Evolutionary conservation across 2,888 invertebrate species (phyloP).

Genomic region (Ashinkailepas kermadecensis): DNA sequence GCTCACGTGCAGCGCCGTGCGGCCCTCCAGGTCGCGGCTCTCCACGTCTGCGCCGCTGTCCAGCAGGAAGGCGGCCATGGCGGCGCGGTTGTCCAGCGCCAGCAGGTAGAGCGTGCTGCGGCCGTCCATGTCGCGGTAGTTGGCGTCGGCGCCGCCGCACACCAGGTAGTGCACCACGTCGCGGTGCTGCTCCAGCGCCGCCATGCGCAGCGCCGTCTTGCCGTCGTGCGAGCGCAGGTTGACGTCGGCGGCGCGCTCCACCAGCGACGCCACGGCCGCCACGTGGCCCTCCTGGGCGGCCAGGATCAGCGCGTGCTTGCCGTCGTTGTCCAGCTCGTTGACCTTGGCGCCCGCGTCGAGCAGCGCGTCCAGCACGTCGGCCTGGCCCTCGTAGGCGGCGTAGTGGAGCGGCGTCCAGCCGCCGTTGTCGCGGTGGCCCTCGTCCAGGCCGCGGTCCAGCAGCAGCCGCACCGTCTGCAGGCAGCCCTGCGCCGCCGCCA

Average conservation of each 20-base stretch:
- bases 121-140: conserved; percentile 85
- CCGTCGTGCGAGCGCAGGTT: conserved; percentile 85
- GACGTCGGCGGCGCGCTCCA: conserved; percentile 67
- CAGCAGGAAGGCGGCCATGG: conserved; percentile 73
- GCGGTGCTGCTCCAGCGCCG: conserved; percentile 76
- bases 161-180: conserved; percentile 62
- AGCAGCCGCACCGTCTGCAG: conserved; percentile 73
- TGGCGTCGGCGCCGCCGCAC: conserved; percentile 68
- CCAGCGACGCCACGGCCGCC: conserved; percentile 57
- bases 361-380: conserved; percentile 69
- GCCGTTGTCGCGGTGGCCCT: conserved; percentile 66
- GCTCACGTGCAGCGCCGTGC: conserved; percentile 81
- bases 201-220: conserved; percentile 69
- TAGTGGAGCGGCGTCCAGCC: conserved; percentile 97
- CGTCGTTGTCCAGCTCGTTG: conserved; percentile 84
- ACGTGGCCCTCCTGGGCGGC: conserved; percentile 84
- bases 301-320: conserved; percentile 75
- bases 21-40: conserved; percentile 80
- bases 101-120: conserved; percentile 85
- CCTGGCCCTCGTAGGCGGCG: conserved; percentile 84
- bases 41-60: conserved; percentile 71
- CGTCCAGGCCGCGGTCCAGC: conserved; percentile 64
- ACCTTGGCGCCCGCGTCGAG: conserved; percentile 81
- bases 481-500: conserved; percentile 42
- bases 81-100: conserved; percentile 74